Conservation (phyloP, 1,140 invertebrate genomes). For the Listronotus bonariensis region DNA sequence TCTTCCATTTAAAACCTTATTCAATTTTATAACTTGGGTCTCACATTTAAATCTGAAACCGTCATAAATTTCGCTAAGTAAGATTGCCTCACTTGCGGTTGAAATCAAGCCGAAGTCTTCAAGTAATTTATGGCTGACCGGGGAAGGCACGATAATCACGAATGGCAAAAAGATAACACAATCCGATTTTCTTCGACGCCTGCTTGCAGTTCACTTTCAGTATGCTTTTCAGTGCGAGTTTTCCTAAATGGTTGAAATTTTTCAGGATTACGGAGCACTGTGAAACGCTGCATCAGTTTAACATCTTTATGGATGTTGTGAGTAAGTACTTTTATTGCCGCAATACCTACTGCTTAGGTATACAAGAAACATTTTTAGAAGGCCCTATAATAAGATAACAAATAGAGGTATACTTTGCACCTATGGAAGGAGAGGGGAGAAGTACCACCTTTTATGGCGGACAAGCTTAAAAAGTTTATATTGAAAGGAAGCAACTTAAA, state of each 20-base stretch:
- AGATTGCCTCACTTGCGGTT: slow-evolving; percentile 24
- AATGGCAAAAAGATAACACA: slow-evolving; percentile 55
- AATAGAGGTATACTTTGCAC: no score
- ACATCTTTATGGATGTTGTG: no score
- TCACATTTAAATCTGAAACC: slow-evolving; percentile 25
- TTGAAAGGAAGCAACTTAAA: no score
- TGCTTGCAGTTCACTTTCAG: slow-evolving; percentile 46
- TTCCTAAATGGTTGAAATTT: slow-evolving; percentile 22
- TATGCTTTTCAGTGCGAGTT: slow-evolving; percentile 41
- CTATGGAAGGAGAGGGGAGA: no score
- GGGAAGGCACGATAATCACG: slow-evolving; percentile 49
- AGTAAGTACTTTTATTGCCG: no score
- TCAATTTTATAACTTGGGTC: slow-evolving; percentile 19
- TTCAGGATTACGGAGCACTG: slow-evolving; percentile 8
- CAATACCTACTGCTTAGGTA: no score
- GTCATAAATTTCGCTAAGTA: slow-evolving; percentile 26
- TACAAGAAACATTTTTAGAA: no score
- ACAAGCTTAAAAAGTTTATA: no score
- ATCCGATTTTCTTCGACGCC: slow-evolving; percentile 52
- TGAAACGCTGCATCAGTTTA: no score
- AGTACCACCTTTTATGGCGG: no score
- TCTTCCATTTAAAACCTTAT: slow-evolving; percentile 19
- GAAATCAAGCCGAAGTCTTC: slow-evolving; percentile 47
- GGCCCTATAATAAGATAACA: no score
- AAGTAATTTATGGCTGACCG: slow-evolving; percentile 50